Base-by-base conservation (phyloP, 2,797 vertebrate species). In the Gymnothorax javanicus region DNA sequence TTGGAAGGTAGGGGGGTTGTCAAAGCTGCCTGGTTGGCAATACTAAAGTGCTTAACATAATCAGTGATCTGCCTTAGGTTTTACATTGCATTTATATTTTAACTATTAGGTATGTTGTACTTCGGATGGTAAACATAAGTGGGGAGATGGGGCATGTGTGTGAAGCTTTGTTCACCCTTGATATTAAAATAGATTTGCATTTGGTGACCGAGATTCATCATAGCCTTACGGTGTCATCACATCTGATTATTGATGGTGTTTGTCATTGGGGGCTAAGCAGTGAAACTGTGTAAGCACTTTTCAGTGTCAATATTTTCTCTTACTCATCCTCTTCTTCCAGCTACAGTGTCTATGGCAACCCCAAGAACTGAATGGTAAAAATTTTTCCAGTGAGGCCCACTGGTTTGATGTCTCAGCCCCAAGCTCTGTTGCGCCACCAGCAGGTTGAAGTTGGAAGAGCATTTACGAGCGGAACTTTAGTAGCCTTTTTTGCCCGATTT, bases 1-100 rank as follows among this genome's bases (percentile, higher is more conserved):
- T 87, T 89, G 79, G 84, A 87, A 82, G 81, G 87, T 87, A 84
- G 88, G 17, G 11, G 27, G 33, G 73, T 73, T 87, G 87, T 83
- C 88, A 79, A 20, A 79, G 12, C 27, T 15, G 13, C 17, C 33
- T 8, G 27, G 27, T 50, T 75, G 71, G 11, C 17, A 27, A 4
- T 50, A 54, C 50, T 79, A 75, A 79, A 79, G 23, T n/a, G 23
- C 54, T 79, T n/a, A 79, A 52, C 15, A 79, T 54, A 52, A 79
- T 43, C 50, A 79, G 17, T 2, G 43, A 77, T 8, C 15, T 23
- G 71, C 15, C 50, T 54, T 79, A 7, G 20, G 75, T 20, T 79
- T 20, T 54, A 2, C 43, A 79, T 54, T 52, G 7, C 43, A 54
- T 23, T 79, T 43, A 54, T 50, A 4, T 17, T 23, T 79, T 79